These are phyloP conservation scores for Apis laboriosa DNA, from an alignment of 1,140 invertebrate species.

Conservation along the genomic window DNA sequence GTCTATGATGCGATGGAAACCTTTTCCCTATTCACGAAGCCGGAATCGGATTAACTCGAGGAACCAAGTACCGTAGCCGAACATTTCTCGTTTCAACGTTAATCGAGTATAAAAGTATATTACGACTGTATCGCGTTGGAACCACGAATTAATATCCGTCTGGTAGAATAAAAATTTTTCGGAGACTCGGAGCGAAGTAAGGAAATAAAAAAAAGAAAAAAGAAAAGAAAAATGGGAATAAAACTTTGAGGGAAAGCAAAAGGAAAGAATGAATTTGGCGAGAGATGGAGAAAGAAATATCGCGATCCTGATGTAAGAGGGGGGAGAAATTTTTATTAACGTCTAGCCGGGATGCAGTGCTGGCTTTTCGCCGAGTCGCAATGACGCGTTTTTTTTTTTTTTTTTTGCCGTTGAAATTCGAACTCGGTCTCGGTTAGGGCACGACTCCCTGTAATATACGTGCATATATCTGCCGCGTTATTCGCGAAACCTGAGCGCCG, in stretches of 20 bases:
- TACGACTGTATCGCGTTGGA: too few species aligned
- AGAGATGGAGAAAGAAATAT: constrained; percentile 9
- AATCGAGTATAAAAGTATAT: too few species aligned
- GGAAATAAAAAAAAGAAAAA: too few species aligned
- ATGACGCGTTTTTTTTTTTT: not conserved
- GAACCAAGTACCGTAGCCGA: too few species aligned
- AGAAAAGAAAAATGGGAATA: not conserved
- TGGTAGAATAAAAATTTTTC: too few species aligned
- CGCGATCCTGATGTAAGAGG: not conserved
- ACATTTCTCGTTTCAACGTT: too few species aligned
- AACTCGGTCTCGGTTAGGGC: not conserved
- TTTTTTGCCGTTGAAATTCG: constrained; percentile 16
- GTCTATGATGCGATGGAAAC: too few species aligned
- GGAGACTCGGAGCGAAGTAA: too few species aligned
- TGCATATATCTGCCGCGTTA: not conserved
- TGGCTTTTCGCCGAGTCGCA: constrained; percentile 26
- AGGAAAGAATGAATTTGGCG: not conserved
- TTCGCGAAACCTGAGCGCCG: constrained; percentile 14
- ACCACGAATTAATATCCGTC: too few species aligned
- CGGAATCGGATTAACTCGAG: too few species aligned
- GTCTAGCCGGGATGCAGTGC: not conserved
- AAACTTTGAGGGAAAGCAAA: not conserved
- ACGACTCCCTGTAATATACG: constrained; percentile 5
- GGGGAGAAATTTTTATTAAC: constrained; percentile 30
- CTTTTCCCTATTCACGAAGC: too few species aligned